Percentiles rank a stretch among this genome's conserved stretches.
phyloP scores from a whole-genome alignment of 64 coral and sea anemone genomes.

The Pocillopora verrucosa region DNA sequence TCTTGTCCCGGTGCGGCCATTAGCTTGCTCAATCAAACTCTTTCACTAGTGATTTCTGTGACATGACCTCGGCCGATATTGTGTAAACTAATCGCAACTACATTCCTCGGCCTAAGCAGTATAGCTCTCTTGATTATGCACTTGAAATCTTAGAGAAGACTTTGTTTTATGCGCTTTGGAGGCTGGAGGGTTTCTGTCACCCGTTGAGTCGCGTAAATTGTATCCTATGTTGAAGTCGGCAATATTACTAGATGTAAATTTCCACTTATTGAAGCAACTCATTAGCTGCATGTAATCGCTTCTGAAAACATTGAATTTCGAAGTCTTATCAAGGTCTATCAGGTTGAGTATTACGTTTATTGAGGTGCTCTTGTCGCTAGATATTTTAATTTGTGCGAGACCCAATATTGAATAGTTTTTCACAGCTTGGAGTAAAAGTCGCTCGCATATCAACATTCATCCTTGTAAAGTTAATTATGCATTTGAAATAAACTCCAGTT shows the following conservation, averaged over 20 bases:
- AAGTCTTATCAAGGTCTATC: not conserved
- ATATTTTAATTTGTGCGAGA: not conserved
- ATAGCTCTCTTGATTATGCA: not conserved
- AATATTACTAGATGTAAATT: not conserved
- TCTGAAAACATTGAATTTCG: not conserved
- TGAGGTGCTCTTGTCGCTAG: not conserved
- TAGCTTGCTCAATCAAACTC: not conserved
- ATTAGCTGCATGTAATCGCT: not conserved
- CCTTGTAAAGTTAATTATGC: constrained; percentile 19
- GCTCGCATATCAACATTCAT: constrained; percentile 24
- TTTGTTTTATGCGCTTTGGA: not conserved
- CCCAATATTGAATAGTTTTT: constrained; percentile 10
- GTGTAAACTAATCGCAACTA: not conserved
- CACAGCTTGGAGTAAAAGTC: constrained; percentile 4
- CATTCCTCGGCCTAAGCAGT: not conserved
- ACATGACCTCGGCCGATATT: not conserved
- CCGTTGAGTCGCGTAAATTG: constrained; percentile 1
- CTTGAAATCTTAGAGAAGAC: not conserved
- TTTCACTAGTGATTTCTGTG: not conserved
- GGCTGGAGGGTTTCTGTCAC: not conserved
- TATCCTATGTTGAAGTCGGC: not conserved
- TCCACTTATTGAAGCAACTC: not conserved
- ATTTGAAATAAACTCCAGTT: not conserved
- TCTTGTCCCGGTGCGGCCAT: constrained; percentile 10
- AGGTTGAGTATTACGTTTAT: not conserved